Evolutionary conservation across 2,113 vertebrate genomes (phyloP).

Genomic region (Coregonus clupeaformis): DNA sequence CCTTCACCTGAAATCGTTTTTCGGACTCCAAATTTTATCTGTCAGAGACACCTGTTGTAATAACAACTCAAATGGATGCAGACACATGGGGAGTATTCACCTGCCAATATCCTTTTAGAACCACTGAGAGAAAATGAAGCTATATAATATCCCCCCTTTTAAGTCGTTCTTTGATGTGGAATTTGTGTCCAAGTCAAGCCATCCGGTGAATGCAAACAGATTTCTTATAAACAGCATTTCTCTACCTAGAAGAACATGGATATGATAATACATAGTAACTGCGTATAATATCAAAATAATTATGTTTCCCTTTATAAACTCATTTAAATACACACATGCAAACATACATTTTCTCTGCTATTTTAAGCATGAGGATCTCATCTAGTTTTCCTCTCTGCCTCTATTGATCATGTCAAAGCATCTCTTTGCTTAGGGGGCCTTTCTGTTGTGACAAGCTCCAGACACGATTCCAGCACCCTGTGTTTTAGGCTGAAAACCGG

Average conservation of each 20-base stretch:
- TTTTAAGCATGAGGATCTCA: conserved; percentile 26
- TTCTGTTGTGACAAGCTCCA: conserved; percentile 60
- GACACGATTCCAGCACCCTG: conserved; percentile 42
- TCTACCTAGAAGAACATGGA: conserved; percentile 25
- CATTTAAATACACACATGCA: background rate
- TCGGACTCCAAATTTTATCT: conserved; percentile 68
- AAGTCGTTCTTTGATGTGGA: conserved; percentile 52
- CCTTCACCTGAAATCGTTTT: conserved; percentile 65
- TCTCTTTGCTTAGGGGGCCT: conserved; percentile 53
- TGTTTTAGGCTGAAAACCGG: conserved; percentile 56
- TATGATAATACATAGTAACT: background rate
- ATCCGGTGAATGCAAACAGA: conserved; percentile 26
- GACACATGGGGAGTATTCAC: conserved; percentile 56
- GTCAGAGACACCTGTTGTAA: conserved; percentile 64
- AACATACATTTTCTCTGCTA: conserved; percentile 9
- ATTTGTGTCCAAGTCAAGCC: conserved; percentile 47
- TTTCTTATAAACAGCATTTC: conserved; percentile 1
- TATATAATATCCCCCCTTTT: conserved; percentile 41
- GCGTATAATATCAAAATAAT: background rate
- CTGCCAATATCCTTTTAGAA: conserved; percentile 52
- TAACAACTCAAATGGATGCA: conserved; percentile 62
- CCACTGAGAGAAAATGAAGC: conserved; percentile 38
- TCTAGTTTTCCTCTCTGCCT: conserved; percentile 43
- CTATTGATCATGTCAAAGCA: conserved; percentile 58
- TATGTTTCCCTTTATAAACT: background rate